A percentile compares a stretch with the other conserved stretches of the same genome.
Conservation (phyloP, 2,797 vertebrate genomes). For the Phyllotis vaccarum region DNA sequence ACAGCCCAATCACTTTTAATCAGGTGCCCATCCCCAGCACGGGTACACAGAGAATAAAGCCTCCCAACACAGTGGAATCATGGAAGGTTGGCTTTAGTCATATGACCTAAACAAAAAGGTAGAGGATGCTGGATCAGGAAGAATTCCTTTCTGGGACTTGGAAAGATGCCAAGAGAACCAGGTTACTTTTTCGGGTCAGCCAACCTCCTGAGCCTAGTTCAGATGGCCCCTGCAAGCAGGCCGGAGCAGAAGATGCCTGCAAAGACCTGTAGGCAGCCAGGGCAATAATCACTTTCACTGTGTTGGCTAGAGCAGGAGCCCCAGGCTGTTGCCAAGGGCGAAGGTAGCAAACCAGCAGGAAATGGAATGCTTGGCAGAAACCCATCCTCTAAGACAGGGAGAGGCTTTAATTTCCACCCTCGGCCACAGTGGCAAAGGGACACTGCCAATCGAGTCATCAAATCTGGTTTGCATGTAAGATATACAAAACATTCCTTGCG, state of each 20-base stretch:
- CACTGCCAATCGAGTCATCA: constrained; percentile 44
- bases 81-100: not conserved
- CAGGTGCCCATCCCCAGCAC: not conserved
- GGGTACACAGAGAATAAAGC: not conserved
- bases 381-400: constrained; percentile 14
- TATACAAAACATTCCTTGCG: constrained; percentile 3
- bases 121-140: not conserved
- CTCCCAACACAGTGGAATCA: not conserved
- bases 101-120: not conserved
- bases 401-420: constrained; percentile 49
- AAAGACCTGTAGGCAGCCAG: not conserved
- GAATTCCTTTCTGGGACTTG: constrained; percentile 30
- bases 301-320: not conserved
- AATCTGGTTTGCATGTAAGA: constrained; percentile 27
- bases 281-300: constrained; percentile 33
- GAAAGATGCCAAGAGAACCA: not conserved
- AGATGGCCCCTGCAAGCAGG: not conserved
- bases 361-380: not conserved
- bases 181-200: not conserved
- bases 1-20: not conserved
- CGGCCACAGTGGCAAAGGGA: constrained; percentile 46
- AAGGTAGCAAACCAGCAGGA: constrained; percentile 53
- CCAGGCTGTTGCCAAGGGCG: constrained; percentile 2
- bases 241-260: not conserved
- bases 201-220: not conserved